These are phyloP conservation scores for Hemaris fuciformis DNA, from an alignment of 2,888 invertebrate species.

Conservation along the genomic window DNA sequence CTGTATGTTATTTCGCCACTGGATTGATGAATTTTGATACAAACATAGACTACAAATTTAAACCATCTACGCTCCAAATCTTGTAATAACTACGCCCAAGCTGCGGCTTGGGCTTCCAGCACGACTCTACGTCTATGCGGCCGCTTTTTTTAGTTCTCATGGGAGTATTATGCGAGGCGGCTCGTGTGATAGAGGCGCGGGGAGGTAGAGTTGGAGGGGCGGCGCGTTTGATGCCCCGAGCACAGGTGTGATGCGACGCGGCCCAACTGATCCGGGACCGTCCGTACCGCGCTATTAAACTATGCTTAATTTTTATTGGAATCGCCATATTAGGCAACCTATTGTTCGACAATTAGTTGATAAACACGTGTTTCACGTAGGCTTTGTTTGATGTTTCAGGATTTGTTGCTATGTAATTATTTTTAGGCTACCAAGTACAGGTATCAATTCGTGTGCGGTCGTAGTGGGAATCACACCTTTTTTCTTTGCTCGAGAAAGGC, in stretches of 20 bases:
- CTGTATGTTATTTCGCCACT: no score
- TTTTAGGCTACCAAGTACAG: not conserved
- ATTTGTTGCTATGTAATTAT: not conserved
- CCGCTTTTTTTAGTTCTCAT: slow-evolving; percentile 66
- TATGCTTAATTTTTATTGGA: slow-evolving; percentile 11
- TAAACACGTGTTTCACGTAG: not conserved
- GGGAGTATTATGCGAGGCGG: slow-evolving; percentile 64
- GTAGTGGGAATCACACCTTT: no score
- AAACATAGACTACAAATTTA: no score
- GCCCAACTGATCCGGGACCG: slow-evolving; percentile 41
- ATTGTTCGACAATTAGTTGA: slow-evolving; percentile 6
- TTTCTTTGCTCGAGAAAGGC: no score
- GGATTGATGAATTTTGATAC: no score
- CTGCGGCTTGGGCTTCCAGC: slow-evolving; percentile 55
- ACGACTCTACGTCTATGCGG: slow-evolving; percentile 25
- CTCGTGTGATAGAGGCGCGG: slow-evolving; percentile 56
- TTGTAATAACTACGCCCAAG: slow-evolving; percentile 16
- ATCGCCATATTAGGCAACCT: not conserved
- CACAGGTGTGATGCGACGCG: slow-evolving; percentile 74
- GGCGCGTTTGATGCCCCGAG: slow-evolving; percentile 62
- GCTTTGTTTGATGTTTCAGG: not conserved
- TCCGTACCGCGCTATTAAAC: slow-evolving; percentile 23
- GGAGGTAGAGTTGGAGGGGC: slow-evolving; percentile 37
- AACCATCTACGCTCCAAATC: not conserved
- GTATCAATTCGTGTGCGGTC: not conserved